Conservation (phyloP, 1,140 invertebrate species). For the Aphelinus certus region DNA sequence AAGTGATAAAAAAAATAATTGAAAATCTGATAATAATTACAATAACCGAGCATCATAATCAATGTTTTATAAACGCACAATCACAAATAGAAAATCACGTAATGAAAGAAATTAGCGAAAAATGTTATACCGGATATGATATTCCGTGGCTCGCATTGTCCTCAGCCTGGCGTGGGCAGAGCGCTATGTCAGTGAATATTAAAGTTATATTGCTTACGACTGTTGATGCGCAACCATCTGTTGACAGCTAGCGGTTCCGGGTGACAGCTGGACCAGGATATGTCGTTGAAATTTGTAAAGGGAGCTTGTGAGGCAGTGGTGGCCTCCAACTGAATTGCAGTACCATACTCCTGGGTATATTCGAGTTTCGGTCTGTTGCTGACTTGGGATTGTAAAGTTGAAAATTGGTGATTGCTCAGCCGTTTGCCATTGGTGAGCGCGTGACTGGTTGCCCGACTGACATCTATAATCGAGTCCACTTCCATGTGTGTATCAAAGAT, state of each 20-base stretch:
- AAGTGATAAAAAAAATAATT: no score
- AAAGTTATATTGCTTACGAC: slow-evolving; percentile 65
- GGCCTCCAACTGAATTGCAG: slow-evolving; percentile 59
- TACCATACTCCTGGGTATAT: slow-evolving; percentile 50
- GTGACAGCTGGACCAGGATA: slow-evolving; percentile 63
- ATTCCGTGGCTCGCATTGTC: slow-evolving; percentile 37
- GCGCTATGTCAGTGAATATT: slow-evolving; percentile 67
- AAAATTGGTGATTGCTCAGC: slow-evolving; percentile 48
- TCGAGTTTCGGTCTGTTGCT: slow-evolving; percentile 53
- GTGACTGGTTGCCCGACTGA: slow-evolving; percentile 38
- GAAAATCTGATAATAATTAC: no score
- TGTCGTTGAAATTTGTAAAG: slow-evolving; percentile 58
- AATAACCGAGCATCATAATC: no score
- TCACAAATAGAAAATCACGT: no score
- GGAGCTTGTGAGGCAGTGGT: slow-evolving; percentile 57
- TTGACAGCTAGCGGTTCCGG: slow-evolving; percentile 62
- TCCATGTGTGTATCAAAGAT: slow-evolving; percentile 46
- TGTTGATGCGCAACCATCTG: slow-evolving; percentile 63
- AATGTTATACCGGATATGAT: background rate
- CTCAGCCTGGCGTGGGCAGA: slow-evolving; percentile 65
- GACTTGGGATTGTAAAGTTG: slow-evolving; percentile 44
- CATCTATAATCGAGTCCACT: background rate
- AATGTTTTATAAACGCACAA: no score
- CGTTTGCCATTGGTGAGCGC: slow-evolving; percentile 56
- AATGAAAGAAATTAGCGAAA: no score